These are phyloP conservation scores for Listrodromus nycthemerus DNA, from an alignment of 2,888 invertebrate species.

Conservation along the genomic window DNA sequence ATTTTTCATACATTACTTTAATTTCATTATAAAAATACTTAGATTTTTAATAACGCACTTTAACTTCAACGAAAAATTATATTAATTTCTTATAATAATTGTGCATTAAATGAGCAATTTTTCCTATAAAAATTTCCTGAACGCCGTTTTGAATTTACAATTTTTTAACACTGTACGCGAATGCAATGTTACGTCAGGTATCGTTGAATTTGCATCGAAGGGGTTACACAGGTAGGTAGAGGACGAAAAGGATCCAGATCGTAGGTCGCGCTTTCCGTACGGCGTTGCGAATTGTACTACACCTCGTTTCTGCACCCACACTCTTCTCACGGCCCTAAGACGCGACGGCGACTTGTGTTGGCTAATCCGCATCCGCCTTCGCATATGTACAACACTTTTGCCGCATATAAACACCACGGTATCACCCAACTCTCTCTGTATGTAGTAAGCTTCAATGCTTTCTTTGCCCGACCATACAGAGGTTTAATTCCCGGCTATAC, in stretches of 20 bases:
- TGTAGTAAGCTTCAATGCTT: constrained; percentile 54
- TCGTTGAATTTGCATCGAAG: constrained; percentile 12
- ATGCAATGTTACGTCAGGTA: neutral
- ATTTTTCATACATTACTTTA: no score
- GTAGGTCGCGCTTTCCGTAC: constrained; percentile 57
- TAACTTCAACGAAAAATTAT: no score
- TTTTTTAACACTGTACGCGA: neutral
- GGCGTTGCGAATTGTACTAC: constrained; percentile 41
- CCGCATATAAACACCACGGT: constrained; percentile 31
- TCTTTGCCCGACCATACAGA: constrained; percentile 42
- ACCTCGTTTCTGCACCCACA: constrained; percentile 60
- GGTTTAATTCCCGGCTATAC: constrained; percentile 55
- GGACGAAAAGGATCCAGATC: constrained; percentile 57
- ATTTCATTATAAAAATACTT: no score
- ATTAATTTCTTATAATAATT: no score
- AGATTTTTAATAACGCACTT: no score
- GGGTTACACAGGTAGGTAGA: constrained; percentile 3
- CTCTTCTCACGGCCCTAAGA: constrained; percentile 67
- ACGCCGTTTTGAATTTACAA: no score
- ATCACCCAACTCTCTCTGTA: constrained; percentile 27
- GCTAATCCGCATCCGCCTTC: constrained; percentile 67
- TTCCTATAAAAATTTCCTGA: no score
- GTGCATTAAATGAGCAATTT: no score
- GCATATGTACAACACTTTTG: constrained; percentile 20
- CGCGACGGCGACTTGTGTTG: constrained; percentile 57